These are phyloP conservation scores for Pasiphila rectangulata DNA, from an alignment of 2,888 invertebrate species.

Conservation along the genomic window DNA sequence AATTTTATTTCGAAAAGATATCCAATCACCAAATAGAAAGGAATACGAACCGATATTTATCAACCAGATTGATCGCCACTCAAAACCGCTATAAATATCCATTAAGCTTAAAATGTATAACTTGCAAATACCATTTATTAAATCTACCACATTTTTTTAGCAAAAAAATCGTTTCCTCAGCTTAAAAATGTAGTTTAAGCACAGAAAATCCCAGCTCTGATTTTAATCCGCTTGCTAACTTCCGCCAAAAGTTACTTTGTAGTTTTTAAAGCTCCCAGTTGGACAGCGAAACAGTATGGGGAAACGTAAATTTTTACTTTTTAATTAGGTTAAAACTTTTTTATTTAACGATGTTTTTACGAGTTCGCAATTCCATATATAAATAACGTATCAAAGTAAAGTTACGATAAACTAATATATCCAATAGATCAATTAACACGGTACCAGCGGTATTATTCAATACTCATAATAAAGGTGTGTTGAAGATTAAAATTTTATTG, in stretches of 20 bases:
- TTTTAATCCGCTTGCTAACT: constrained; percentile 63
- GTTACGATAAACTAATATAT: no score
- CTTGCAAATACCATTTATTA: constrained; percentile 18
- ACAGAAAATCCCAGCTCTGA: constrained; percentile 49
- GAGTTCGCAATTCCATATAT: constrained; percentile 29
- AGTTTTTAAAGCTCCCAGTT: constrained; percentile 49
- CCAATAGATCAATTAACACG: no score
- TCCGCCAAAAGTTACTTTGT: constrained; percentile 44
- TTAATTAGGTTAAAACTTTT: constrained; percentile 52
- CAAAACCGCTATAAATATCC: no score
- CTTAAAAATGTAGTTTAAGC: constrained; percentile 59
- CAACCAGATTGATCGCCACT: no score
- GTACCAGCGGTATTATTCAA: no score
- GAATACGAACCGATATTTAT: no score
- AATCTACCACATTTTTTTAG: constrained; percentile 22
- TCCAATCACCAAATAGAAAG: no score
- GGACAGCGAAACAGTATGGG: constrained; percentile 37
- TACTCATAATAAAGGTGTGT: no score
- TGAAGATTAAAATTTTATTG: constrained; percentile 14
- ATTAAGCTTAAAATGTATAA: no score
- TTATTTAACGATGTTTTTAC: constrained; percentile 39
- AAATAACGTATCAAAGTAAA: constrained; percentile 34
- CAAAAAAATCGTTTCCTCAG: constrained; percentile 40
- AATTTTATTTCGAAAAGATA: no score
- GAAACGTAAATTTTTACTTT: constrained; percentile 32